A percentile compares a stretch with the other conserved stretches of the same genome.
These are phyloP conservation scores for Yponomeuta cagnagella DNA, from an alignment of 2,888 invertebrate species.

Conservation along the genomic window DNA sequence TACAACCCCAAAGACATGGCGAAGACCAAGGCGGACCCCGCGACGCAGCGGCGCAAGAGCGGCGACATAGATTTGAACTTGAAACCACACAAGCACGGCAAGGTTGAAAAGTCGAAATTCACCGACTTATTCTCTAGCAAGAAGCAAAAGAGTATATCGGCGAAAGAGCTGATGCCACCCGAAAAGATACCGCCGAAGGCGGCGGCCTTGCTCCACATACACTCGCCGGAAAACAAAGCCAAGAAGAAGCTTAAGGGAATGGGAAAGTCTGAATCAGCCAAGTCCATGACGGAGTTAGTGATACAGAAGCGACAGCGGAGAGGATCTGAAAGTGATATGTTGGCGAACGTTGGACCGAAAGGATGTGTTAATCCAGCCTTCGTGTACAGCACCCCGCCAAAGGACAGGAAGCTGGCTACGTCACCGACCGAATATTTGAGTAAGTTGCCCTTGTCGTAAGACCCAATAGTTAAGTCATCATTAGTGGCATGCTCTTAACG, in stretches of 20 bases:
- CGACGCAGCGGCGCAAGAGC: conserved; percentile 53
- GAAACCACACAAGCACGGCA: conserved; percentile 54
- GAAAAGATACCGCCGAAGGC: conserved; percentile 77
- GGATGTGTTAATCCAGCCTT: conserved; percentile 67
- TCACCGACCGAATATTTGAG: conserved; percentile 65
- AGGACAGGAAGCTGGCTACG: conserved; percentile 59
- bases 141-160: conserved; percentile 60
- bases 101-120: conserved; percentile 64
- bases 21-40: conserved; percentile 52
- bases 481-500: too few relatives aligned
- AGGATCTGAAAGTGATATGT: conserved; percentile 65
- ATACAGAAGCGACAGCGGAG: conserved; percentile 49
- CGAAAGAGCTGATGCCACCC: conserved; percentile 64
- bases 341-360: conserved; percentile 38
- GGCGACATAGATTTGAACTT: conserved; percentile 62
- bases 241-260: conserved; percentile 58
- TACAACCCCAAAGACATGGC: conserved; percentile 64
- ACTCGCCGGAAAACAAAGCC: conserved; percentile 48
- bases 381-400: conserved; percentile 70
- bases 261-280: conserved; percentile 61
- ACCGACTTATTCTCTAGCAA: conserved; percentile 67
- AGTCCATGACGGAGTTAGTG: conserved; percentile 48
- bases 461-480: too few relatives aligned
- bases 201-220: conserved; percentile 77
- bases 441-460: conserved; percentile 38